Evolutionary conservation across 2,113 vertebrate genomes (phyloP), one percentile per base, ranked within the genome.

Genomic region (Anoura caudifer): DNA sequence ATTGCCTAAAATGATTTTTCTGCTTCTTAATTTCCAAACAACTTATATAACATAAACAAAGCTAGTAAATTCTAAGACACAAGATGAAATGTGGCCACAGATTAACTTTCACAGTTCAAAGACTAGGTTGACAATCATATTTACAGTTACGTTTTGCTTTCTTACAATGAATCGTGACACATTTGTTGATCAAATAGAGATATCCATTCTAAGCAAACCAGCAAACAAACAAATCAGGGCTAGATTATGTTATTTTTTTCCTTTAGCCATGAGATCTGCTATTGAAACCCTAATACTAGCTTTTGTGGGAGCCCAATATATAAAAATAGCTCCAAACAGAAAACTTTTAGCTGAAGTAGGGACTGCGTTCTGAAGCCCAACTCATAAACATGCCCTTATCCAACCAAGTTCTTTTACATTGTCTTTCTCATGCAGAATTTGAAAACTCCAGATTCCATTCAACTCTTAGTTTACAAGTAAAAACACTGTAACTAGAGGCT

Each of bases 51-150:
- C 50, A 90, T 83, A 75, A 36, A 95, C 17, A 93, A 92, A 97
- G 28, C 15, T 91, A 87, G 97, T 95, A 86, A 87, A 91, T 90
- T 83, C 76, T 72, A 96, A 80, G 54, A 50, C 10, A 81, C 63
- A 79, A 87, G 43, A 70, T 0, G 0, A 26, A 94, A 75, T 0
- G 0, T 81, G 24, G 4, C n/a, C 17, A 50, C 26, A 47, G 17
- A 50, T 94, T 67, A 69, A 47, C 10, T 65, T 19, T 52, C 33
- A 26, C 28, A 91, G 33, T 61, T 24, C 33, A 52, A 84, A 70
- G 5, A 20, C 31, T 52, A 17, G 15, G 0, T 16, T 88, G 36
- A 70, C 6, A 77, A 41, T 87, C 33, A 45, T 52, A 59, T 41
- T 85, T 72, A 61, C 2, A 88, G 36, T 69, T 61, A 80, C 20